Conservation (phyloP, 2,797 vertebrate genomes). For the Stomatorhinus walkeri region DNA sequence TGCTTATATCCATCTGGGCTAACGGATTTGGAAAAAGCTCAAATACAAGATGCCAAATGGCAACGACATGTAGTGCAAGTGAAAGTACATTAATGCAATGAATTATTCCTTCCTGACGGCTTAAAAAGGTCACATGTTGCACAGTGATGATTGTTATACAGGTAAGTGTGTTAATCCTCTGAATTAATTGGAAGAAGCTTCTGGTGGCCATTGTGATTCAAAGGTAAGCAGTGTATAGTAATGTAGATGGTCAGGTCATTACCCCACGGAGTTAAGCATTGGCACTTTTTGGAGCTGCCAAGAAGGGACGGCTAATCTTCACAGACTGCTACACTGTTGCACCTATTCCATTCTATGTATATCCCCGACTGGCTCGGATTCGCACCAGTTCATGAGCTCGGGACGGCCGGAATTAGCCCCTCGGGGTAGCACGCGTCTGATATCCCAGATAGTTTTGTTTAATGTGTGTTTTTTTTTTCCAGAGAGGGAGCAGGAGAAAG, state of each 20-base stretch:
- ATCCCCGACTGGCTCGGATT: neutral
- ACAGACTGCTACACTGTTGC: neutral
- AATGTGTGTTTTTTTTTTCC: neutral
- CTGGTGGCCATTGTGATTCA: neutral
- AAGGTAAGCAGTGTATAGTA: neutral
- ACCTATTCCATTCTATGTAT: neutral
- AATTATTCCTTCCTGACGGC: neutral
- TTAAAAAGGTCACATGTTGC: neutral
- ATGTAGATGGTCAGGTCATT: no score
- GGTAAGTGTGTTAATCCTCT: neutral
- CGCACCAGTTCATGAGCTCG: neutral
- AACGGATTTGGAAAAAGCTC: slow-evolving; percentile 1
- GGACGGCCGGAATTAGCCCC: neutral
- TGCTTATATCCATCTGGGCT: neutral
- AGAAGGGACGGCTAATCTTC: neutral
- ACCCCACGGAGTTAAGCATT: no score
- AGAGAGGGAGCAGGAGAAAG: slow-evolving; percentile 22
- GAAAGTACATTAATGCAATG: neutral
- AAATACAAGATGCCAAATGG: neutral
- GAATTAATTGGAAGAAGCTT: neutral
- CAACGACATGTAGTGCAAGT: neutral
- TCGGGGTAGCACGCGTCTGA: neutral
- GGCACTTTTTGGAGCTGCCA: neutral
- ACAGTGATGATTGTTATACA: neutral
- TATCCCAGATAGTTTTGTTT: neutral